Evolutionary conservation across 64 coral and sea anemone genomes (phyloP).

Genomic region (Porites lutea): DNA sequence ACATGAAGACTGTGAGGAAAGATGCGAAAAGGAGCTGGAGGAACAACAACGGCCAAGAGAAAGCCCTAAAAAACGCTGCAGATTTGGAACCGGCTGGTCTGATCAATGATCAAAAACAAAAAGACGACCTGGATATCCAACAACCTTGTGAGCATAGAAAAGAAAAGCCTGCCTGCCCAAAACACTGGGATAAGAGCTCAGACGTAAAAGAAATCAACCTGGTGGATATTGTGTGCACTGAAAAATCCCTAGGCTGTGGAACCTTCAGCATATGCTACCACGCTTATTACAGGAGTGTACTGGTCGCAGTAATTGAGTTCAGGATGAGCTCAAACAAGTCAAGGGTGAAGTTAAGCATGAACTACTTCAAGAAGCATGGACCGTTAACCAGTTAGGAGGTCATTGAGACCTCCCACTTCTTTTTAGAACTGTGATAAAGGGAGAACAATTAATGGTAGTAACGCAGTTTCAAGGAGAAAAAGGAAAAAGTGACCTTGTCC

Average conservation of each 20-base stretch:
- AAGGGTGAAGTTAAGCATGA: not conserved
- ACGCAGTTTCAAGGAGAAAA: not conserved
- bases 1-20: conserved; percentile 31
- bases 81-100: not conserved
- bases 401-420: not conserved
- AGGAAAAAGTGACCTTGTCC: not conserved
- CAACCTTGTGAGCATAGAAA: too few relatives aligned
- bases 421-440: not conserved
- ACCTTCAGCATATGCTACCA: conserved; percentile 48
- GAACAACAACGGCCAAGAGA: conserved; percentile 13
- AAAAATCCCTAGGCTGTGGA: conserved; percentile 50
- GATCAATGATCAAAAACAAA: not conserved
- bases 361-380: not conserved
- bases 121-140: not conserved
- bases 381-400: not conserved
- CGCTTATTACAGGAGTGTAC: not conserved
- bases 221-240: not conserved
- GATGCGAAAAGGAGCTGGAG: conserved; percentile 55
- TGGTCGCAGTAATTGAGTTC: conserved; percentile 20
- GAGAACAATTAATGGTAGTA: not conserved
- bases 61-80: not conserved
- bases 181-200: not conserved
- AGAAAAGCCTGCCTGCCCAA: too few relatives aligned
- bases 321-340: not conserved
- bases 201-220: conserved; percentile 3